Base-by-base conservation (phyloP, 2,888 invertebrate genomes). In the Archaeoteleia sp. region DNA sequence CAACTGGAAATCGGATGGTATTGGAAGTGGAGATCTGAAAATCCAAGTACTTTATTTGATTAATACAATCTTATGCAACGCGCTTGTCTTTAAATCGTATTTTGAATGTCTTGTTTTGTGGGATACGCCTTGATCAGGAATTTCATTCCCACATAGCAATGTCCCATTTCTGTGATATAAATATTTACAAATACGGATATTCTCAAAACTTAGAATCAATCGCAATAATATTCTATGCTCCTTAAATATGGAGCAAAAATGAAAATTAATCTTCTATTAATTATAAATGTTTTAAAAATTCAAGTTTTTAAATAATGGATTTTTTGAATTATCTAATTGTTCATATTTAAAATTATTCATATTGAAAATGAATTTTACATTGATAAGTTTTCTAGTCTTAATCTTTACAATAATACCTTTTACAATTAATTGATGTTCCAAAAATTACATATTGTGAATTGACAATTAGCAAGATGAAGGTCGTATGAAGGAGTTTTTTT, bases 1-100 rank as follows among this genome's bases (percentile, higher is more conserved):
- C 80, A 85, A 55, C 61, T 85, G 17, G 85, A 85, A 71, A 83
- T 83, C 53, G 76, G 74, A 35, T 85, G 84, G 82, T 85, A 82
- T 54, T 79, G 79, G 78, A 78, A 76, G 17, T 83, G 83, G 84
- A 75, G 48, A 49, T 15, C 43, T 7, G 45, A 9, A 45, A 43
- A 37, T 29, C 57, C 32, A 75, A 72, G n/a, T n/a, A n/a, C n/a
- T n/a, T n/a, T n/a, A 53, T 27, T 32, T 48, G 62, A 63, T 70
- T 74, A 73, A 66, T 65, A 14, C 57, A 17, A 8, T 46, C 15
- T 23, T 25, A 25, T 35, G 12, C 42, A 10, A 9, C 15, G 13
- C 10, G 29, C 15, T 27, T 35, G 3, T 37, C n/a, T 9, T n/a
- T 13, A 14, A 49, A 25, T 9, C 20, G 9, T 13, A 23, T 14